Conservation (phyloP, 2,888 invertebrate genomes). For the Falcaria lacertinaria region DNA sequence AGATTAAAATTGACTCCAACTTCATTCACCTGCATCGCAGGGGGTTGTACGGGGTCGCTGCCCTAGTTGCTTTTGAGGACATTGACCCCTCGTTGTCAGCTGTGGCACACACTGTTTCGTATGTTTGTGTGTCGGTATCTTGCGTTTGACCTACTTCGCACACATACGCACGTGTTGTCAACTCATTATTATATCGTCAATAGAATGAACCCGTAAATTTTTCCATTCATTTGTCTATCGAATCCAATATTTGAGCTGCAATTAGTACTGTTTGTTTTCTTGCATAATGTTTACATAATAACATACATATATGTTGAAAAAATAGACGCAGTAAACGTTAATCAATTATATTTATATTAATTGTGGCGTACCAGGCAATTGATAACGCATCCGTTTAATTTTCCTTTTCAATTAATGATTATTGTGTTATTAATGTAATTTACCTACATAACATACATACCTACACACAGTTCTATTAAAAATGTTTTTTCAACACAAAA, state of each 20-base stretch:
- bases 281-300: neutral
- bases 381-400: neutral
- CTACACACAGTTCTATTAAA: too few relatives aligned
- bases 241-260: neutral
- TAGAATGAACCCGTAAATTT: conserved; percentile 26
- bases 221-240: conserved; percentile 27
- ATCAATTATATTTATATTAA: neutral
- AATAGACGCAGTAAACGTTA: neutral
- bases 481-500: too few relatives aligned
- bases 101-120: conserved; percentile 45
- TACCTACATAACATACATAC: too few relatives aligned
- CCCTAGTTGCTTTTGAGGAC: conserved; percentile 39
- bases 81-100: conserved; percentile 53
- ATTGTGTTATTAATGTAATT: neutral
- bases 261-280: neutral
- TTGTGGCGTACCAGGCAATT: neutral
- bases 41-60: conserved; percentile 41
- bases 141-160: conserved; percentile 51
- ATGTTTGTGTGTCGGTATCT: conserved; percentile 26
- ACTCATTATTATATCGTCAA: conserved; percentile 14
- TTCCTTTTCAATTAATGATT: neutral
- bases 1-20: conserved; percentile 29
- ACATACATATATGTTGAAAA: neutral
- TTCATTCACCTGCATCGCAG: conserved; percentile 29
- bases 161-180: conserved; percentile 31